A percentile compares a stretch with the other conserved stretches of the same genome.
Evolutionary conservation across 2,113 vertebrate species (phyloP).

Genomic region (human (Homo sapiens)): DNA sequence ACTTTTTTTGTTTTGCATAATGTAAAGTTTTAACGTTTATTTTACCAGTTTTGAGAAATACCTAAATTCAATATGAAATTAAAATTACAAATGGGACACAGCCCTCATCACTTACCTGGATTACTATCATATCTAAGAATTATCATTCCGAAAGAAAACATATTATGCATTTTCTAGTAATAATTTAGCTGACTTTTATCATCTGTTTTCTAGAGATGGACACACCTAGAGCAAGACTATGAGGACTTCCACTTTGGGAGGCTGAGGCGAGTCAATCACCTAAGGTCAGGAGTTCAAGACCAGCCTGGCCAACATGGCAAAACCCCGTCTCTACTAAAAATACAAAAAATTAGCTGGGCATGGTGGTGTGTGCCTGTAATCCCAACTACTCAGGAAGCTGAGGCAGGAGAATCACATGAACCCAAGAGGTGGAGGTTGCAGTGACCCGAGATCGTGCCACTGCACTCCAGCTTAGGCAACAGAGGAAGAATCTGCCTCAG

Average conservation of each 20-base stretch:
- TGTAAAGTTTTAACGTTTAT: neutral
- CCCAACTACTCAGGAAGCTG: too few species aligned
- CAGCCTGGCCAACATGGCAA: too few species aligned
- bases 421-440: too few species aligned
- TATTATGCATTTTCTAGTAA: conserved; percentile 14
- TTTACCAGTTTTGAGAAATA: conserved; percentile 6
- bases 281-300: too few species aligned
- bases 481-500: too few species aligned
- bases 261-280: too few species aligned
- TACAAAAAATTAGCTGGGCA: too few species aligned
- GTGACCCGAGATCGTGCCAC: too few species aligned
- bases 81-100: neutral
- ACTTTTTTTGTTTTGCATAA: conserved; percentile 4
- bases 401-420: too few species aligned
- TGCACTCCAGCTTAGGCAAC: too few species aligned
- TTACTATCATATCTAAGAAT: neutral
- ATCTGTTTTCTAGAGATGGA: conserved; percentile 5
- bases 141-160: neutral
- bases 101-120: neutral
- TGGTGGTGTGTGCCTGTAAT: too few species aligned
- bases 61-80: neutral
- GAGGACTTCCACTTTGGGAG: neutral
- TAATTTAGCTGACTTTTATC: neutral
- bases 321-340: too few species aligned
- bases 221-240: conserved; percentile 15